These are phyloP conservation scores for Siniperca knerii DNA, from an alignment of 2,113 vertebrate genomes.

Conservation along the genomic window DNA sequence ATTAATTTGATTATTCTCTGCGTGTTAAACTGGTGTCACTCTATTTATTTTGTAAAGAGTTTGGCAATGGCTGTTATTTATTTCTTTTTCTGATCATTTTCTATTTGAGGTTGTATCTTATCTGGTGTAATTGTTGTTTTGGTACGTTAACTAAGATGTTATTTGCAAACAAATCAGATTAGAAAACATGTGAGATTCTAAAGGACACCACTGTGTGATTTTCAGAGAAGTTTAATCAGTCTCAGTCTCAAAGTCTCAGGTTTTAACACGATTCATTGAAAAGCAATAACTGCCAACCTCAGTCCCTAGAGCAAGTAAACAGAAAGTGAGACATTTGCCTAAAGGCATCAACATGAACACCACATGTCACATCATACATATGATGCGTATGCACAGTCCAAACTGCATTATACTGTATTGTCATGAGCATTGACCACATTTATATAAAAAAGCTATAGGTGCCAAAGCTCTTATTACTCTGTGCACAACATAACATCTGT, in stretches of 20 bases:
- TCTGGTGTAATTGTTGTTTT: conserved; percentile 1
- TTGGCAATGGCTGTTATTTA: background rate
- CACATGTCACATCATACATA: background rate
- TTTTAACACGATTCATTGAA: conserved; percentile 46
- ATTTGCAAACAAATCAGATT: conserved; percentile 24
- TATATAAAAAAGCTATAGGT: background rate
- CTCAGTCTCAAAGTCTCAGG: background rate
- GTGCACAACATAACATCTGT: background rate
- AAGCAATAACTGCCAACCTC: conserved; percentile 21
- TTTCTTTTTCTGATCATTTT: background rate
- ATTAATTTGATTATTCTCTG: no score
- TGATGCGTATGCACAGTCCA: background rate
- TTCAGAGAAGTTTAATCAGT: conserved; percentile 19
- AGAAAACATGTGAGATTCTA: background rate
- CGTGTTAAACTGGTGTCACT: no score
- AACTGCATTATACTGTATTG: background rate
- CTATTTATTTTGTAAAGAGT: background rate
- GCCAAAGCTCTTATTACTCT: background rate
- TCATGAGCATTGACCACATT: background rate
- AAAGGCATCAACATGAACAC: background rate
- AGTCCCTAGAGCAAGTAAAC: conserved; percentile 9
- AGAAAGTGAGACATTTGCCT: background rate
- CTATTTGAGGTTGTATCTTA: background rate
- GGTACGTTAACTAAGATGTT: background rate
- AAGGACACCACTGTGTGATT: background rate